A percentile compares a stretch with the other conserved stretches of the same genome.
Evolutionary conservation across 2,797 vertebrate genomes (phyloP).

Genomic region (Syndactyla subalaris): DNA sequence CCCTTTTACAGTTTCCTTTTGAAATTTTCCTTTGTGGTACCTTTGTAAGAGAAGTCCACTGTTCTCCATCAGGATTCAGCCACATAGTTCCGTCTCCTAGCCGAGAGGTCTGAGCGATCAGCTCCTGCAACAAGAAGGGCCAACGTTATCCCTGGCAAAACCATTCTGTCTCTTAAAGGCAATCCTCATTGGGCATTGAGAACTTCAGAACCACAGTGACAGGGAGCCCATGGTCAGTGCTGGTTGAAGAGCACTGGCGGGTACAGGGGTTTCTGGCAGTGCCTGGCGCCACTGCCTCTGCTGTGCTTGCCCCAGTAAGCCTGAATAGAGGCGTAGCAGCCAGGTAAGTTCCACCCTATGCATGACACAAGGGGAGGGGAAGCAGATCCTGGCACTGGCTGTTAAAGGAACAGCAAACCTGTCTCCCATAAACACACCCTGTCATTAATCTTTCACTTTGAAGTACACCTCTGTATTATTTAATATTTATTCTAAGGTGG

Average conservation of each 20-base stretch:
- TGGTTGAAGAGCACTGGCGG: not conserved
- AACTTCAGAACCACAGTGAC: not conserved
- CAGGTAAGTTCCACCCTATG: constrained; percentile 8
- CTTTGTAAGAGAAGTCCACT: not conserved
- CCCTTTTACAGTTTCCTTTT: not conserved
- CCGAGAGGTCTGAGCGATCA: not conserved
- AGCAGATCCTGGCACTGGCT: not conserved
- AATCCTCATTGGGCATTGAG: not conserved
- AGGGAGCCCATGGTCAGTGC: not conserved
- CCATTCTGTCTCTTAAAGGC: not conserved
- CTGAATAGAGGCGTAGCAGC: not conserved
- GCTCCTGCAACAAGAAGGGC: constrained; percentile 12
- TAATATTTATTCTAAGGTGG: not conserved
- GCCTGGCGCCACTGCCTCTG: rapidly evolving
- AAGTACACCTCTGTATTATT: not conserved
- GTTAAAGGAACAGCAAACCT: constrained; percentile 29
- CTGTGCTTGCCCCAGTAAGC: not conserved
- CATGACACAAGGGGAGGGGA: not conserved
- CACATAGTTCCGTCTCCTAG: not conserved
- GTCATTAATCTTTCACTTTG: not conserved
- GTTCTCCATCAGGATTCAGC: not conserved
- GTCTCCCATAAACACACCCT: not conserved
- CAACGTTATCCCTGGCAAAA: not conserved
- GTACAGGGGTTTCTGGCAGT: not conserved
- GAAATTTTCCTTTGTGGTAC: not conserved